Evolutionary conservation across 2,113 vertebrate species (phyloP), one percentile per base, ranked within the genome.

Genomic region (Tetraodon nigroviridis): DNA sequence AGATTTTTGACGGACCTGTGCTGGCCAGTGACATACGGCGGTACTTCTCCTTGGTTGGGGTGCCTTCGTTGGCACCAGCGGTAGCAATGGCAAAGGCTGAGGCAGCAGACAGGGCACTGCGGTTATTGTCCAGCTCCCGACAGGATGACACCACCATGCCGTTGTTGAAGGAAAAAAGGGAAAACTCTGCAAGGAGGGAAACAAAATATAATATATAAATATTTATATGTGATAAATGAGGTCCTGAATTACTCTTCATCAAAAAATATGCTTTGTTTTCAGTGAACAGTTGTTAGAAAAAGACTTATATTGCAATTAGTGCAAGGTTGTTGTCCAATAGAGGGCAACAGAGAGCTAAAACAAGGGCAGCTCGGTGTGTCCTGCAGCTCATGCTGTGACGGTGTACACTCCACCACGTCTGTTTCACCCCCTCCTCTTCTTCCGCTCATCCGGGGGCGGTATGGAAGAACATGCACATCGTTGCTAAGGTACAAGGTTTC

Each of bases 11-110:
- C 11, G 6, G 0, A 96, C 96, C 95, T 88, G 94, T 86, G 0
- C 91, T 93, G 67, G 95, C 96, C 2, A 99, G 78, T n/a, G 96
- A 99, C 96, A 98, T 94, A 68, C 96, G 88, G 24, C 95, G 85
- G 83, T 94, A 96, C 64, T 94, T 96, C 82, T 99, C 95, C 86
- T 99, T 98, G 85, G 92, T 94, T 0, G 95, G 93, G 5, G 95
- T 92, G 2, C 94, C 94, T 77, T 99, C 94, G 3, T 97, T 99
- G 88, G 95, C 96, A 1, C 96, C 96, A 0, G 95, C 95, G 0
- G 96, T 99, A 40, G 96, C 96, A 1, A 99, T 99, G 40, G 96
- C 96, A 7, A 99, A 98, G 42, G 96, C 96, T 0, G 95, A 98
- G 49, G 96, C 90, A 0, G 96, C 95, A 0, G 95, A 98, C 29